These are phyloP conservation scores for Turdus rufiventris DNA, from an alignment of 2,113 vertebrate genomes.

Conservation along the genomic window DNA sequence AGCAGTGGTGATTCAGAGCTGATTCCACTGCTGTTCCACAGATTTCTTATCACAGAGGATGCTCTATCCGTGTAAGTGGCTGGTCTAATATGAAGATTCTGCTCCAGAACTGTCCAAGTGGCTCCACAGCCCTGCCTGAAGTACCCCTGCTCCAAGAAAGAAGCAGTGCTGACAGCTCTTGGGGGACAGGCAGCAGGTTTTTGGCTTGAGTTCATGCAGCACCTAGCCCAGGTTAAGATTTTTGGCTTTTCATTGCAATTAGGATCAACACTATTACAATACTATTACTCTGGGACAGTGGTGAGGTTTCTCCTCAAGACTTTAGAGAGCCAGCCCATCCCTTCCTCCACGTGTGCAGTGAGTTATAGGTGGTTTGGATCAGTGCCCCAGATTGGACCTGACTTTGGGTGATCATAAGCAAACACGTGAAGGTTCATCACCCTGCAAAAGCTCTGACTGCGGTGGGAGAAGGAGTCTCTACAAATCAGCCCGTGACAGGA, in stretches of 20 bases:
- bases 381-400: neutral
- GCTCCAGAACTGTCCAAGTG: neutral
- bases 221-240: neutral
- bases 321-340: neutral
- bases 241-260: neutral
- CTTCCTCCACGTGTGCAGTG: neutral
- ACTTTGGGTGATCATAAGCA: neutral
- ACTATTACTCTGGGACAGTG: accelerated
- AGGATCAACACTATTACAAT: neutral
- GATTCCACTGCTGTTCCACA: too few relatives aligned
- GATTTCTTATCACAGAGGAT: neutral
- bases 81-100: neutral
- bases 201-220: neutral
- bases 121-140: neutral
- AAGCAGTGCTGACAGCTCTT: neutral
- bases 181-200: neutral
- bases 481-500: accelerated
- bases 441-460: neutral
- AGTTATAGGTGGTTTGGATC: neutral
- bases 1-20: neutral
- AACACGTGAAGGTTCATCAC: neutral
- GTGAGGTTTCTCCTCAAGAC: neutral
- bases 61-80: neutral
- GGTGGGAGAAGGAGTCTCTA: accelerated
- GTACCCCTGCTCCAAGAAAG: neutral